Conservation (phyloP, 2,797 vertebrate species). For the Poecilia velifera region DNA sequence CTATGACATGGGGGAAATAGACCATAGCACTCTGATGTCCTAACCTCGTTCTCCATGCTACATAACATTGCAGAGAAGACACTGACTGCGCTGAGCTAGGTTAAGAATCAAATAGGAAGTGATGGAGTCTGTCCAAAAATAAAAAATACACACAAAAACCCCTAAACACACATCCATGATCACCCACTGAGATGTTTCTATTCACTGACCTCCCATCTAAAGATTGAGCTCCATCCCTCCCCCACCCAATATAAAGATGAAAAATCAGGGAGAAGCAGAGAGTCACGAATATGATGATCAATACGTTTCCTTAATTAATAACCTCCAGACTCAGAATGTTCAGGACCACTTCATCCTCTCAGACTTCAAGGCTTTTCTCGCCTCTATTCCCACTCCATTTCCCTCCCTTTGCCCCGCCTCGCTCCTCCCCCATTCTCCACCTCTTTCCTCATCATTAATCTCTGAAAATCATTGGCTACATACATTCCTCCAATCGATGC, state of each 20-base stretch:
- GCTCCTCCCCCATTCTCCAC: conserved; percentile 49
- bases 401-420: conserved; percentile 33
- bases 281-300: conserved; percentile 71
- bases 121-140: conserved; percentile 50
- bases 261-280: conserved; percentile 55
- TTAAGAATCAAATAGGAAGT: conserved; percentile 59
- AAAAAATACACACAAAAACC: conserved; percentile 25
- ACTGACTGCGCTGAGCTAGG: conserved; percentile 49
- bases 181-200: conserved; percentile 31
- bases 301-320: conserved; percentile 76
- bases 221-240: conserved; percentile 49
- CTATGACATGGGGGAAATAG: conserved; percentile 68
- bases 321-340: conserved; percentile 63
- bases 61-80: conserved; percentile 50
- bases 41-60: conserved; percentile 69
- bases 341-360: conserved; percentile 55
- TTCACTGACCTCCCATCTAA: conserved; percentile 60
- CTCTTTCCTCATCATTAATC: conserved; percentile 78
- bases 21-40: conserved; percentile 52
- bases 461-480: conserved; percentile 81
- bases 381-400: conserved; percentile 36
- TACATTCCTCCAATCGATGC: conserved; percentile 79
- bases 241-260: conserved; percentile 62
- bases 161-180: conserved; percentile 30
- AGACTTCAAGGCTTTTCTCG: conserved; percentile 32